A percentile compares a stretch with the other conserved stretches of the same genome.
phyloP scores from a whole-genome alignment of 2,888 invertebrate species.

The Oxyscelio sp. region DNA sequence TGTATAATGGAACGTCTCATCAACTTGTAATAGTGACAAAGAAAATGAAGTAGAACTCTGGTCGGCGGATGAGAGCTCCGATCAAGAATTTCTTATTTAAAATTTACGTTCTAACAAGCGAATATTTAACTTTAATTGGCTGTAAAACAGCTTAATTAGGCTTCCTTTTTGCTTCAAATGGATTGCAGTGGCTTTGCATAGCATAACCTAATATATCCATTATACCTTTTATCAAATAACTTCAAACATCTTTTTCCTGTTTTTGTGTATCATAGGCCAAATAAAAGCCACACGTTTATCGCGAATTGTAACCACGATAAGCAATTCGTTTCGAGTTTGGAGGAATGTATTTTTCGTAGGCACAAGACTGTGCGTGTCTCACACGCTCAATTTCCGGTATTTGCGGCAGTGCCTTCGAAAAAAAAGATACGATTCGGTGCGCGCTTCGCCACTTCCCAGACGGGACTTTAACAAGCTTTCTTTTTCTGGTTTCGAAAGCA shows the following conservation, averaged over 20 bases:
- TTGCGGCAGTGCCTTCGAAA: slow-evolving; percentile 47
- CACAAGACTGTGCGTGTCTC: slow-evolving; percentile 60
- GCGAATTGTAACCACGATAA: slow-evolving; percentile 45
- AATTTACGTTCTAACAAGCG: too few relatives aligned
- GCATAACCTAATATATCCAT: too few relatives aligned
- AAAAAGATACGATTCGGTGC: slow-evolving; percentile 51
- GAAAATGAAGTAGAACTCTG: slow-evolving; percentile 20
- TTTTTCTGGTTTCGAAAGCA: too few relatives aligned
- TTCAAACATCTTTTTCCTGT: slow-evolving; percentile 3
- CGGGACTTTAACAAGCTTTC: not conserved
- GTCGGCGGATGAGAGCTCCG: too few relatives aligned
- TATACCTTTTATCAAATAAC: too few relatives aligned
- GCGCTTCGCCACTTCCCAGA: slow-evolving; percentile 29
- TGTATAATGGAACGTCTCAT: slow-evolving; percentile 27
- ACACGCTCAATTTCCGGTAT: slow-evolving; percentile 71
- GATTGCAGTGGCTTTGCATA: too few relatives aligned
- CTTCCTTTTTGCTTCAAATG: too few relatives aligned
- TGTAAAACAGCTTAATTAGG: too few relatives aligned
- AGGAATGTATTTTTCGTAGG: slow-evolving; percentile 69
- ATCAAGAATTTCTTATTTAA: too few relatives aligned
- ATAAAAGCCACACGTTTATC: slow-evolving; percentile 57
- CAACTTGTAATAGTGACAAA: not conserved
- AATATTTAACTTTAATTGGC: too few relatives aligned
- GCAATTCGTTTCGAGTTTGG: slow-evolving; percentile 41
- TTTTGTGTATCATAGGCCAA: slow-evolving; percentile 6